phyloP scores from a whole-genome alignment of 2,797 vertebrate genomes.

The Helostoma temminkii region DNA sequence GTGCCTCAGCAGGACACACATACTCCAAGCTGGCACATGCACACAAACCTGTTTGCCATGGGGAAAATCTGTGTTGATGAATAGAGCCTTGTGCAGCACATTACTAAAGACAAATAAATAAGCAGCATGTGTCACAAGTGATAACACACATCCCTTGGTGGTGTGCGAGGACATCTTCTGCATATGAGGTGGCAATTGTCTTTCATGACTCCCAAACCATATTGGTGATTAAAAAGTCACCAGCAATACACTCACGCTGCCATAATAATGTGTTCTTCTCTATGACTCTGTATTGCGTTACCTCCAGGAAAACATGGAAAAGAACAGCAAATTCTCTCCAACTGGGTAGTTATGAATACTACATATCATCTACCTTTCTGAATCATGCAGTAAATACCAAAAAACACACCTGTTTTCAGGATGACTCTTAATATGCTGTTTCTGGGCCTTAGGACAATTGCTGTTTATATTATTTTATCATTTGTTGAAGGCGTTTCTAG shows the following conservation, averaged over 20 bases:
- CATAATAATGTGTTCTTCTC: too few relatives aligned
- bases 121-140: constrained; percentile 65
- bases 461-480: constrained; percentile 15
- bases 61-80: constrained; percentile 76
- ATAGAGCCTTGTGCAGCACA: constrained; percentile 80
- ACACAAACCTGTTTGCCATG: constrained; percentile 62
- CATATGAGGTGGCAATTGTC: constrained; percentile 14
- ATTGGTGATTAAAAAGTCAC: constrained; percentile 22
- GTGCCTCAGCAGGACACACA: constrained; percentile 45
- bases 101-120: constrained; percentile 82
- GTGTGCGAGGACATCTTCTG: constrained; percentile 25
- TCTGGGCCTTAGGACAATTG: constrained; percentile 1
- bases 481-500: constrained; percentile 8
- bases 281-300: constrained; percentile 11
- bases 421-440: constrained; percentile 4
- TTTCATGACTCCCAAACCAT: constrained; percentile 27
- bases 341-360: constrained; percentile 10
- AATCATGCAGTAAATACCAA: constrained; percentile 12
- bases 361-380: background rate
- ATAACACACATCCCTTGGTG: constrained; percentile 61
- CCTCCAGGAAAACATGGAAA: constrained; percentile 7
- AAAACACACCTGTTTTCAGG: background rate
- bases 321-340: constrained; percentile 6
- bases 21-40: constrained; percentile 26
- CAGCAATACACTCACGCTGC: constrained; percentile 15